phyloP scores from a whole-genome alignment of 2,888 invertebrate genomes.

The Pachliopta kotzebuea region DNA sequence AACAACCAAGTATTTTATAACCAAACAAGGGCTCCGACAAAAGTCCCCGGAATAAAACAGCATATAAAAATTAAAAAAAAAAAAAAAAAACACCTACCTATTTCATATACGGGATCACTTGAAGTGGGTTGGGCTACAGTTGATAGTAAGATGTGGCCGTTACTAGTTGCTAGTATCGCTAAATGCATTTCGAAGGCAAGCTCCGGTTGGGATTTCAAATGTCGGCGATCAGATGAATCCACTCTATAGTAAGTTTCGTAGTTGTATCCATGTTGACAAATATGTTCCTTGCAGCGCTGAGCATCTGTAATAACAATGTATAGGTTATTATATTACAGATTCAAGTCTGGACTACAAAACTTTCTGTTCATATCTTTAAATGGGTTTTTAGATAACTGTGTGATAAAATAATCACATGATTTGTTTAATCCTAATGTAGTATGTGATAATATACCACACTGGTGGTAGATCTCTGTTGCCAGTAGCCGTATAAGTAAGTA shows the following conservation, averaged over 20 bases:
- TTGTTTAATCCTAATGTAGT: no score
- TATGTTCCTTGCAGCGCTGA: constrained; percentile 76
- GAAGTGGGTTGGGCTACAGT: constrained; percentile 64
- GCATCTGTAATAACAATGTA: constrained; percentile 55
- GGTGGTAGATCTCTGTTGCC: no score
- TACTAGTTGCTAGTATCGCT: constrained; percentile 83
- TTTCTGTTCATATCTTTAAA: no score
- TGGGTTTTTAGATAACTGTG: no score
- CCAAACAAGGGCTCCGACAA: no score
- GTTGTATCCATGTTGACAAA: constrained; percentile 76
- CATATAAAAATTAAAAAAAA: no score
- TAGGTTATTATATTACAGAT: neutral
- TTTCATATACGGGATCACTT: constrained; percentile 83
- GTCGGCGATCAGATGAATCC: constrained; percentile 43
- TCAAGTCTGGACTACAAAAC: no score
- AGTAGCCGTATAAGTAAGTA: no score
- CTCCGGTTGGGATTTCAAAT: constrained; percentile 39
- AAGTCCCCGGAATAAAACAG: no score
- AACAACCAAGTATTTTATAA: no score
- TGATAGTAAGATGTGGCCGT: constrained; percentile 85
- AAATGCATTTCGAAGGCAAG: constrained; percentile 82
- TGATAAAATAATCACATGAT: no score
- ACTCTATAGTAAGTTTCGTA: constrained; percentile 82
- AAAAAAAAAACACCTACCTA: constrained; percentile 72
- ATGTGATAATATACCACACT: no score